Percentiles rank a stretch among this genome's conserved stretches.
phyloP scores from a whole-genome alignment of 2,113 vertebrate species.

The Sinocyclocheilus grahami region DNA sequence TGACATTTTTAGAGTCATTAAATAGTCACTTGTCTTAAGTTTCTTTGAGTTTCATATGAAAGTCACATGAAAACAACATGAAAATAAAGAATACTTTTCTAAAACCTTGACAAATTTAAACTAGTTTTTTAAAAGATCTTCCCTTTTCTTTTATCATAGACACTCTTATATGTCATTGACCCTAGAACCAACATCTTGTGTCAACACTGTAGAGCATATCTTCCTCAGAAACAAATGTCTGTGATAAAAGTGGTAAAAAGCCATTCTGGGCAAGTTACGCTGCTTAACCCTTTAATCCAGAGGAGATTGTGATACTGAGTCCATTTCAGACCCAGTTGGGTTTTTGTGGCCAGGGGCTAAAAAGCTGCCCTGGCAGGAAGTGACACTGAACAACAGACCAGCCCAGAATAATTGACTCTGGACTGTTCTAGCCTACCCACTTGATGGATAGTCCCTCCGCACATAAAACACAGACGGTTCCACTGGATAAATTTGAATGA shows the following conservation, averaged over 20 bases:
- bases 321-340: constrained; percentile 50
- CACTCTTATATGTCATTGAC: neutral
- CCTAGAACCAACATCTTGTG: neutral
- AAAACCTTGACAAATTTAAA: neutral
- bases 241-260: neutral
- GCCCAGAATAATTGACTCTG: constrained; percentile 29
- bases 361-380: constrained; percentile 46
- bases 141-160: neutral
- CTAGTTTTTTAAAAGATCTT: neutral
- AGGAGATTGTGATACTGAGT: constrained; percentile 7
- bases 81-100: neutral
- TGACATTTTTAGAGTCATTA: neutral
- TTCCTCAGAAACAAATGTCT: constrained; percentile 9
- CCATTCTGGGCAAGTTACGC: neutral
- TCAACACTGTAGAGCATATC: constrained; percentile 1
- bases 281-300: constrained; percentile 38
- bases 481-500: neutral
- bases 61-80: neutral
- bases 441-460: neutral
- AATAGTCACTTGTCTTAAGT: neutral
- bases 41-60: neutral
- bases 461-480: neutral
- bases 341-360: constrained; percentile 56
- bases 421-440: neutral
- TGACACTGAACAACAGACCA: neutral